These are phyloP conservation scores for Lateolabrax maculatus DNA, from an alignment of 2,797 vertebrate genomes.

Conservation along the genomic window DNA sequence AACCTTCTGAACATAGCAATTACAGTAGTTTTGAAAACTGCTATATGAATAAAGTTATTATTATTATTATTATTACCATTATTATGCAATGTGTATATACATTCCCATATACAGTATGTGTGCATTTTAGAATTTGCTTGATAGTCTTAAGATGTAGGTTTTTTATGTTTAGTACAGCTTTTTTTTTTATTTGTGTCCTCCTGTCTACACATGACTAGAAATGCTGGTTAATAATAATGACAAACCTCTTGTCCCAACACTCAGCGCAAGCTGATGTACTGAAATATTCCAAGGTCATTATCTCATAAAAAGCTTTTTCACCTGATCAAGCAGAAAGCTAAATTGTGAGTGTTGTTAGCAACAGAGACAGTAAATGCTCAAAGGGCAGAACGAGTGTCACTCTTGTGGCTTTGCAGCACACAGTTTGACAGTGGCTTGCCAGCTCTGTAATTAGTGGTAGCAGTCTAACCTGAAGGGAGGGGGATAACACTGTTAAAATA, in stretches of 20 bases:
- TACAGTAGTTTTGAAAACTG: too few relatives aligned
- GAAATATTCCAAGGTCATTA: not conserved
- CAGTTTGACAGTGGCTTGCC: constrained; percentile 17
- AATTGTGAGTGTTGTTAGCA: not conserved
- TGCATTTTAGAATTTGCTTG: not conserved
- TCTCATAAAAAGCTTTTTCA: not conserved
- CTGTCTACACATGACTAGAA: not conserved
- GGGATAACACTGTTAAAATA: constrained; percentile 24
- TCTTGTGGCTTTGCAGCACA: constrained; percentile 6
- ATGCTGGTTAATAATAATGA: not conserved
- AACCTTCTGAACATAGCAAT: too few relatives aligned
- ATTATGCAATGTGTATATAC: too few relatives aligned
- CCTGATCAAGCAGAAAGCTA: not conserved
- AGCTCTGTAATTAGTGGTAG: constrained; percentile 36
- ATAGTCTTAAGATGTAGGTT: not conserved
- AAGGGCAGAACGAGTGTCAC: not conserved
- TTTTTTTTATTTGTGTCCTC: not conserved
- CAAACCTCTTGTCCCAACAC: not conserved
- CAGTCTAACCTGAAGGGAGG: constrained; percentile 22
- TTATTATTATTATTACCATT: too few relatives aligned
- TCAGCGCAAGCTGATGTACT: not conserved
- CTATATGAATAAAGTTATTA: too few relatives aligned
- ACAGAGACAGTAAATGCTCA: not conserved
- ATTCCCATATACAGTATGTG: too few relatives aligned
- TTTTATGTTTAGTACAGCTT: not conserved